phyloP scores from a whole-genome alignment of 2,113 vertebrate genomes.

The Ceyx margarethae region DNA sequence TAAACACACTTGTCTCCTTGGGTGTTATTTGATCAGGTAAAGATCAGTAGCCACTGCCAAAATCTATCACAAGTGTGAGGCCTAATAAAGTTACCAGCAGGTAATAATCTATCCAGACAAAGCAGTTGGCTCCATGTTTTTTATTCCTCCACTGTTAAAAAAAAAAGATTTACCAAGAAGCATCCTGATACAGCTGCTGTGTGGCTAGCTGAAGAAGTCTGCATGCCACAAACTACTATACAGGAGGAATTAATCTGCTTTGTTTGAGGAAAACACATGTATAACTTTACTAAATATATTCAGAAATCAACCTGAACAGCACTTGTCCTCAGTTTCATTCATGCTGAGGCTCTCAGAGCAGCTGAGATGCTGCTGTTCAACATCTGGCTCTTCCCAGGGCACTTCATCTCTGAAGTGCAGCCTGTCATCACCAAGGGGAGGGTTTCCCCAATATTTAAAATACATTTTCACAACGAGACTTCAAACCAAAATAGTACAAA shows the following conservation, averaged over 20 bases:
- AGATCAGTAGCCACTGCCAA: background rate
- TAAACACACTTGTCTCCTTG: background rate
- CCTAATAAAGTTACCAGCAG: background rate
- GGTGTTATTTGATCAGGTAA: background rate
- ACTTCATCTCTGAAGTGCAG: background rate
- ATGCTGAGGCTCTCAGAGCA: background rate
- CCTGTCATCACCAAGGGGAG: background rate
- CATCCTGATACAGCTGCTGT: background rate
- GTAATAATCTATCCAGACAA: background rate
- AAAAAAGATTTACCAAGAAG: background rate
- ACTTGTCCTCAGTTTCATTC: background rate
- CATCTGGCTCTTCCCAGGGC: background rate
- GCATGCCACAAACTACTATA: background rate
- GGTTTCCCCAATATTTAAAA: slow-evolving; percentile 4
- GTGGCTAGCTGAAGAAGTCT: background rate
- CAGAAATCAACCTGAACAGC: background rate
- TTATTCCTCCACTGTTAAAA: background rate
- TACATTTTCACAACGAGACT: background rate
- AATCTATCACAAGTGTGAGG: background rate
- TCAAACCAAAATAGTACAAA: background rate
- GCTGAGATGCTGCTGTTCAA: background rate
- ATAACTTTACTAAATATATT: background rate
- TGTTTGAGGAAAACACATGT: background rate
- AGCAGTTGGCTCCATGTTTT: background rate
- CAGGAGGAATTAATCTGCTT: background rate